phyloP scores from a whole-genome alignment of 2,888 invertebrate genomes.

The Craniophora ligustri region DNA sequence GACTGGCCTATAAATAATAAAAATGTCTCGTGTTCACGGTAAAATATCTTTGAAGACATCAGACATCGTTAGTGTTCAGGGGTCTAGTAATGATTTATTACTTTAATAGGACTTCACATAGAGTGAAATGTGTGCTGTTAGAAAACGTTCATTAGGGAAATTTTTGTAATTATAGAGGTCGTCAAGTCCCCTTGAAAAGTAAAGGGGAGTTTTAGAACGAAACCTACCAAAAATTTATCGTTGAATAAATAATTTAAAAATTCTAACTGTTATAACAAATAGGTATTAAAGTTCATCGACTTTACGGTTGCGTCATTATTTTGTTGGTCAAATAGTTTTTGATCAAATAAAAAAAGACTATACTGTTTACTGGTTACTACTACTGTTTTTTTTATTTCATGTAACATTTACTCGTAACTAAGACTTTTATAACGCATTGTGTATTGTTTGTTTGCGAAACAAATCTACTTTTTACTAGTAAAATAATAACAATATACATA shows the following conservation, averaged over 20 bases:
- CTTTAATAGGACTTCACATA: constrained; percentile 3
- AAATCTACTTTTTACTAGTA: no score
- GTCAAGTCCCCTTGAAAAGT: background rate
- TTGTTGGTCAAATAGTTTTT: background rate
- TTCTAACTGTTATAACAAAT: background rate
- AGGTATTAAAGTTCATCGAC: background rate
- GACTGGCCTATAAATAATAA: constrained; percentile 36
- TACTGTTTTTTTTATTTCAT: background rate
- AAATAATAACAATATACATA: no score
- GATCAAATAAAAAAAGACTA: no score
- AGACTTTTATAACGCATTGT: no score
- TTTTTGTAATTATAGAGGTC: background rate
- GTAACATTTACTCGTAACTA: no score
- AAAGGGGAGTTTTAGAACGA: background rate
- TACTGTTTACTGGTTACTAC: no score
- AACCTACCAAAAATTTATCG: background rate
- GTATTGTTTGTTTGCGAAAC: no score
- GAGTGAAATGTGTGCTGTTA: background rate
- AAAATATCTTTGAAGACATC: constrained; percentile 6
- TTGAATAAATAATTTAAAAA: background rate
- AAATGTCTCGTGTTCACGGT: constrained; percentile 21
- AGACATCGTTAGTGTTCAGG: constrained; percentile 7
- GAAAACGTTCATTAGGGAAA: background rate
- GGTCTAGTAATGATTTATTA: constrained; percentile 9
- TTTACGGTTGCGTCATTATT: background rate